Conservation (phyloP, 1,140 invertebrate genomes). For the Thaumetopoea pityocampa region DNA sequence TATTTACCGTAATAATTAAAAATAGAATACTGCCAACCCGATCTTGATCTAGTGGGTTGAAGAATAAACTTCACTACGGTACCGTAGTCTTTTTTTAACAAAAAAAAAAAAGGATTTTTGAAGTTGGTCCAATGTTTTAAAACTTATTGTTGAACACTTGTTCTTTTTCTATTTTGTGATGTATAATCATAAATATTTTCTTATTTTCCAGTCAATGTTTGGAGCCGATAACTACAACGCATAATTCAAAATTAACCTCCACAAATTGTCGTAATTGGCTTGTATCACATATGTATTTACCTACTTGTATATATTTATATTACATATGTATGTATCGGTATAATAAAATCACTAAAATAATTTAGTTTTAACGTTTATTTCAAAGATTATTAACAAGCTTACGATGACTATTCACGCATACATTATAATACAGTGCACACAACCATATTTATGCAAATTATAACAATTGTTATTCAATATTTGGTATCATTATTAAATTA, state of each 20-base stretch:
- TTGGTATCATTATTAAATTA: constrained; percentile 39
- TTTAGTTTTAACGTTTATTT: constrained; percentile 44
- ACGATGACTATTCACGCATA: constrained; percentile 44
- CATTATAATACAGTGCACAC: constrained; percentile 47
- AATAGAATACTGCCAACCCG: too few relatives aligned
- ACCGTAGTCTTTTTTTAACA: too few relatives aligned
- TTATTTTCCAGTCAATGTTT: constrained; percentile 69
- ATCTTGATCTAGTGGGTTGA: too few relatives aligned
- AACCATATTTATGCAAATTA: constrained; percentile 25
- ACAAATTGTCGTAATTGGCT: constrained; percentile 12
- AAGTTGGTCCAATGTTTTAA: too few relatives aligned
- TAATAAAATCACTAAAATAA: constrained; percentile 42
- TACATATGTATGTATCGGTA: constrained; percentile 26
- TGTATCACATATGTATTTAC: constrained; percentile 8
- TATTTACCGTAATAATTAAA: too few relatives aligned
- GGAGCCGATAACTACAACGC: constrained; percentile 65
- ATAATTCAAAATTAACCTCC: constrained; percentile 26
- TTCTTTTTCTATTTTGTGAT: not conserved
- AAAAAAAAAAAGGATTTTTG: too few relatives aligned
- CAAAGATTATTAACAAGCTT: constrained; percentile 45
- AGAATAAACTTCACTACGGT: too few relatives aligned
- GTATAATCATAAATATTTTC: constrained; percentile 20
- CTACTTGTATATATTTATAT: constrained; percentile 3
- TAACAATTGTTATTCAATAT: constrained; percentile 30
- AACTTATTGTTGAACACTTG: too few relatives aligned